Base-by-base conservation (phyloP, 2,797 vertebrate species). In the Clangula hyemalis region DNA sequence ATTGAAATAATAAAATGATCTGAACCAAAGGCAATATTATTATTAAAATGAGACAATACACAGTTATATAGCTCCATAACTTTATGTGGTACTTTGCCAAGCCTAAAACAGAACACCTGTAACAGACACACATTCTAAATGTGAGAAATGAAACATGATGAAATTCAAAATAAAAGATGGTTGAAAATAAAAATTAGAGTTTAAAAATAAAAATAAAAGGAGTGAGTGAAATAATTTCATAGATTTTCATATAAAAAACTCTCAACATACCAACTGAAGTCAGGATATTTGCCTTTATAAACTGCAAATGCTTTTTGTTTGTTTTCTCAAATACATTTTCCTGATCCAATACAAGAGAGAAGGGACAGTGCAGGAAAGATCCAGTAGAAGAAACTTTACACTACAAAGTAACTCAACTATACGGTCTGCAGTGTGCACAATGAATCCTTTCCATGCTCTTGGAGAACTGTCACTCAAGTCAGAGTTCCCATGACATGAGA, bases 401-500 rank as follows among this genome's bases (percentile, higher is more conserved):
- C 20, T 43, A 36, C 11, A 27, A 22, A 53, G 8, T 17, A 6
- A 2, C 25, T 28, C 41, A 18, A 4, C 5, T 19, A 3, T 10
- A 12, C 4, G 18, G n/a, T 45, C 39, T 66, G 1, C 2, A 12
- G 3, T 22, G 16, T 11, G 30, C 36, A 64, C 16, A 53, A 11
- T 3, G 18, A 56, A 57, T 20, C 20, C 30, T 73, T 45, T 9
- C 49, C 28, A 30, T 6, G 10, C 17, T 56, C 2, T 13, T 19
- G n/a, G 28, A 83, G 7, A 43, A 61, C 51, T 76, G 24, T 18
- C 56, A 57, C n/a, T 32, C 36, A 11, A 5, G 24, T 4, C 39
- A 57, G 8, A 28, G 3, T 3, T n/a, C 20, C 73, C 13, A 3
- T 7, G 27, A 16, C 17, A 75, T 0, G 0, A 68, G 22, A 56